Base-by-base conservation (phyloP, 2,113 vertebrate species). In the Limanda limanda region DNA sequence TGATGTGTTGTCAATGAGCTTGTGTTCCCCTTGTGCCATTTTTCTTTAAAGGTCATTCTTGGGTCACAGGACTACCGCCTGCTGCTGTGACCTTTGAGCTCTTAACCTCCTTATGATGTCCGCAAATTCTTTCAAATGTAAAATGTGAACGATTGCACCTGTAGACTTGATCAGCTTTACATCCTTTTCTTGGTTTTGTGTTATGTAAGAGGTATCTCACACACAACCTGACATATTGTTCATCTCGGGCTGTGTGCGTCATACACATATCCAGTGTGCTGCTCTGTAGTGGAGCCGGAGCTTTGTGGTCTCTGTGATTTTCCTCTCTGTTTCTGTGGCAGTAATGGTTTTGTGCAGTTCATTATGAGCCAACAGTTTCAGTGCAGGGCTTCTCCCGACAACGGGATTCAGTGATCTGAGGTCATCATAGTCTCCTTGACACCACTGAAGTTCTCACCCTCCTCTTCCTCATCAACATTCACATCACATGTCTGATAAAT, bases 351-450 rank as follows among this genome's bases (percentile, higher is more conserved):
- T 37, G 24, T 51, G 57, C 52, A 9, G 27, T 60, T 48, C 2
- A 17, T 67, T 21, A 11, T 2, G 20, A 35, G 57, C 59, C 23
- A n/a, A 17, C 37, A 57, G 24, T 40, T 31, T 10, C 37, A 4
- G 20, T 11, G 70, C 51, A 54, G 7, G 9, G 48, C 64, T 71
- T 79, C 55, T 60, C 42, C 42, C 69, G 31, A 5, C 51, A 24
- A 11, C 20, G 20, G 2, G 15, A 20, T 54, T 54, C 18, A 51
- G 77, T 58, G 14, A 8, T 15, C 60, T 0, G 55, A 85, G 82
- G 84, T 91, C 68, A 69, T 54, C 48, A 31, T 58, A 23, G 70
- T 89, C 85, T 88, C 86, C 88, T 92, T 91, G 84, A 89, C 75
- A 76, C 60, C 48, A 74, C 35, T 68, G 61, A 52, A 7, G 24